Evolutionary conservation across 2,888 invertebrate genomes (phyloP).

Genomic region (Melikaiella ostensackeni): DNA sequence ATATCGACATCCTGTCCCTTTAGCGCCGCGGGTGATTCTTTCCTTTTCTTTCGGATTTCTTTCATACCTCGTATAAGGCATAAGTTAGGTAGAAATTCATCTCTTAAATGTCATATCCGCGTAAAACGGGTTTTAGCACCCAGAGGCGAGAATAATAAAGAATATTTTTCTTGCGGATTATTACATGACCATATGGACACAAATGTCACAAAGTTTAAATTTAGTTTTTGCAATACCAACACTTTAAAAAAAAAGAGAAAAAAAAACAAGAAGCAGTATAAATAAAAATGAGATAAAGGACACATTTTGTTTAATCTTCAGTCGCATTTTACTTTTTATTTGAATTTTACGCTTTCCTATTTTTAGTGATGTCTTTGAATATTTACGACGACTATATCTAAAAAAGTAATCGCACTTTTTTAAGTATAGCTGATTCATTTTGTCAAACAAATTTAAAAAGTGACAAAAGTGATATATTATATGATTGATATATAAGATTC

Average conservation of each 20-base stretch:
- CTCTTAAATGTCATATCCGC: slow-evolving; percentile 18
- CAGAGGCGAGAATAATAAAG: background rate
- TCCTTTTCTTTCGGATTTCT: slow-evolving; percentile 21
- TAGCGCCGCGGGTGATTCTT: slow-evolving; percentile 35
- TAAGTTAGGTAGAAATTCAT: slow-evolving; percentile 14
- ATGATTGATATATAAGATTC: slow-evolving; percentile 1
- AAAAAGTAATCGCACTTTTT: too few relatives aligned
- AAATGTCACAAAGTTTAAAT: background rate
- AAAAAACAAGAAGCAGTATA: background rate
- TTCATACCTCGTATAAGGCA: background rate
- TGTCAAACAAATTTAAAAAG: background rate
- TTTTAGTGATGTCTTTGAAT: too few relatives aligned
- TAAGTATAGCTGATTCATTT: too few relatives aligned
- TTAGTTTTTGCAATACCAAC: background rate
- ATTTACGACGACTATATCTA: too few relatives aligned
- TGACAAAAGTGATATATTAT: background rate
- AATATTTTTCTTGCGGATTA: background rate
- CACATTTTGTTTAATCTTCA: background rate
- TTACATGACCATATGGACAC: background rate
- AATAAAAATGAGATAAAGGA: background rate
- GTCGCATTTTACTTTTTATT: background rate
- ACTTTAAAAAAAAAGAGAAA: too few relatives aligned
- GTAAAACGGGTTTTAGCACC: slow-evolving; percentile 9
- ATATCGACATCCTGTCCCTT: slow-evolving; percentile 39
- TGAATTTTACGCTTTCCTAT: too few relatives aligned